Percentiles rank a stretch among this genome's conserved stretches.
Conservation (phyloP, 2,797 vertebrate species). For the Pangasius larnaudii region DNA sequence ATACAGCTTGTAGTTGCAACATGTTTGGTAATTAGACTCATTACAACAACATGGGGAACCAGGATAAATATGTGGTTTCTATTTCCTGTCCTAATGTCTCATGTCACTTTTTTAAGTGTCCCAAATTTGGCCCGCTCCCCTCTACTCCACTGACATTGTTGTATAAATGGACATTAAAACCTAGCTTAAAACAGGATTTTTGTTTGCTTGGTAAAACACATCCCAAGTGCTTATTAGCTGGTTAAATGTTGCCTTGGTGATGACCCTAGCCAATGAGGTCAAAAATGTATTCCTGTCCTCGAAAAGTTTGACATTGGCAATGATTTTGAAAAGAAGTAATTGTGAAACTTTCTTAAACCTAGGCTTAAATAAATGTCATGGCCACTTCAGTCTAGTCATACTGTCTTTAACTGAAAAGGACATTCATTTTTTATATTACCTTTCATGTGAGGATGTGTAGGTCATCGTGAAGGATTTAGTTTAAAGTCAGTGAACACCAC, state of each 20-base stretch:
- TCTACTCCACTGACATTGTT: neutral
- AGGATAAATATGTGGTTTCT: neutral
- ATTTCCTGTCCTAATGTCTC: neutral
- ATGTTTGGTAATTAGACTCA: neutral
- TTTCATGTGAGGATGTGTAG: neutral
- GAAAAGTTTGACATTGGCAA: neutral
- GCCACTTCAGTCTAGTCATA: neutral
- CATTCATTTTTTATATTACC: neutral
- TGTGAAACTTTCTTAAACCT: neutral
- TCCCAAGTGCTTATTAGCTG: neutral
- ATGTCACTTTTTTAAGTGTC: neutral
- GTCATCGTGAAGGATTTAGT: constrained; percentile 13
- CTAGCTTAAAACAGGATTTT: neutral
- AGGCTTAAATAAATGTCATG: constrained; percentile 1
- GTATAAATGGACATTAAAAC: neutral
- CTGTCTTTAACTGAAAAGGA: neutral
- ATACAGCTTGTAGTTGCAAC: neutral
- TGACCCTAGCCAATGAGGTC: neutral
- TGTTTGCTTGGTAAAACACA: neutral
- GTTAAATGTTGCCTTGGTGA: neutral
- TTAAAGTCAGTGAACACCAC: neutral
- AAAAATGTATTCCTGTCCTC: neutral
- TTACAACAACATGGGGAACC: neutral
- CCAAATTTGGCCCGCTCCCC: neutral
- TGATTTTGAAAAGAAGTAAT: neutral